Evolutionary conservation across 1,140 invertebrate genomes (phyloP).

Genomic region (Trichomalopsis sarcophagae): DNA sequence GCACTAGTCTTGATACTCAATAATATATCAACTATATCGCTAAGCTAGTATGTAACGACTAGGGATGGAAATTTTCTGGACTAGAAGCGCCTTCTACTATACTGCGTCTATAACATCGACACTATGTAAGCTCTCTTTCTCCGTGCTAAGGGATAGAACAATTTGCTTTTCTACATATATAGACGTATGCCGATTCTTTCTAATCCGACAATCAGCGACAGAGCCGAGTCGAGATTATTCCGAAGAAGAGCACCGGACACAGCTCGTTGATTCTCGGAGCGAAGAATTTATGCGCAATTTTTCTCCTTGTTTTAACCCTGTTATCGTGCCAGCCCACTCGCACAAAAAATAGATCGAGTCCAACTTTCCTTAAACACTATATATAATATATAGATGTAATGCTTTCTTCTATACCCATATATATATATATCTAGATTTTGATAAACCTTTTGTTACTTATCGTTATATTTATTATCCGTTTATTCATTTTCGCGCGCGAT

Average conservation of each 20-base stretch:
- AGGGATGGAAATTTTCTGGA: too few species aligned
- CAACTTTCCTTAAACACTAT: slow-evolving; percentile 28
- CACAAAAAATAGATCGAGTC: slow-evolving; percentile 50
- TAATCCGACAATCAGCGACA: slow-evolving; percentile 36
- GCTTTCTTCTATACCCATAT: not conserved
- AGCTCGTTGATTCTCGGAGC: slow-evolving; percentile 31
- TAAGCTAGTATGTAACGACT: too few species aligned
- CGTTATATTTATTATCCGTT: not conserved
- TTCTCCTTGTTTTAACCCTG: slow-evolving; percentile 45
- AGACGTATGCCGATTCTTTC: slow-evolving; percentile 5
- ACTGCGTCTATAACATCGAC: not conserved
- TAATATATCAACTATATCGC: too few species aligned
- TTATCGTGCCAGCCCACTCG: slow-evolving; percentile 45
- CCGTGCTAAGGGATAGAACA: not conserved
- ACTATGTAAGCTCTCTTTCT: not conserved
- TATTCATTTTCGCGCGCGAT: slow-evolving; percentile 13
- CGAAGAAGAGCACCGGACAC: not conserved
- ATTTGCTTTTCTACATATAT: slow-evolving; percentile 28
- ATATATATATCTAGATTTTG: not conserved
- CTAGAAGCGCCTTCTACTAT: too few species aligned
- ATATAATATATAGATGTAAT: slow-evolving; percentile 5
- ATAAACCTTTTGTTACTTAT: not conserved
- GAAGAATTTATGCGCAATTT: slow-evolving; percentile 31
- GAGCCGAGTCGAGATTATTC: not conserved
- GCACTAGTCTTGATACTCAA: too few species aligned